A percentile compares a stretch with the other conserved stretches of the same genome.
Evolutionary conservation across 2,113 vertebrate species (phyloP).

Genomic region (Ciconia stormi): DNA sequence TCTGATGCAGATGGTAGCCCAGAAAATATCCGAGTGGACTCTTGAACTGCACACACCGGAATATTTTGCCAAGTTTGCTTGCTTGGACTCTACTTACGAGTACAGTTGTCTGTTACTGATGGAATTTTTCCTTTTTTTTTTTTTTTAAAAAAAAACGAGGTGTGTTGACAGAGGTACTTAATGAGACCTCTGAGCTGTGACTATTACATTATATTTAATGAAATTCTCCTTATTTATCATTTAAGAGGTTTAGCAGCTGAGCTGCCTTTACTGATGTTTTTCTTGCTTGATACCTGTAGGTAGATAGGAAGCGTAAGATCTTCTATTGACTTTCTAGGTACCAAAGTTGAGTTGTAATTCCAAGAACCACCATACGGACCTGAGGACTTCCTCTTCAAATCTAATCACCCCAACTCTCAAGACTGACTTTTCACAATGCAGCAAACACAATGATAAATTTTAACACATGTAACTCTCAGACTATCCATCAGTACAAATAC

Average conservation of each 20-base stretch:
- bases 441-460: not conserved
- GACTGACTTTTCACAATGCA: not conserved
- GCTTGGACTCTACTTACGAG: slow-evolving; percentile 14
- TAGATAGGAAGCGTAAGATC: not conserved
- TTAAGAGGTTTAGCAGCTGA: not conserved
- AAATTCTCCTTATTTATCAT: not conserved
- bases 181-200: not conserved
- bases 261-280: not conserved
- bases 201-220: not conserved
- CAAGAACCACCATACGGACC: not conserved
- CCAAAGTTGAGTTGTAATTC: not conserved
- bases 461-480: accelerated
- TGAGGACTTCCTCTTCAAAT: not conserved
- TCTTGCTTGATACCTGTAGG: not conserved
- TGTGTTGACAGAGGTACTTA: not conserved
- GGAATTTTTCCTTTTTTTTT: not conserved
- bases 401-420: not conserved
- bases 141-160: not conserved
- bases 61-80: not conserved
- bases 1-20: not conserved
- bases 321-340: not conserved
- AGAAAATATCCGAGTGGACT: slow-evolving; percentile 40
- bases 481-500: not conserved
- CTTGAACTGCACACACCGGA: slow-evolving; percentile 42
- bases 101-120: not conserved